These are phyloP conservation scores for Botia almorhae DNA, from an alignment of 2,797 vertebrate species.

Conservation along the genomic window DNA sequence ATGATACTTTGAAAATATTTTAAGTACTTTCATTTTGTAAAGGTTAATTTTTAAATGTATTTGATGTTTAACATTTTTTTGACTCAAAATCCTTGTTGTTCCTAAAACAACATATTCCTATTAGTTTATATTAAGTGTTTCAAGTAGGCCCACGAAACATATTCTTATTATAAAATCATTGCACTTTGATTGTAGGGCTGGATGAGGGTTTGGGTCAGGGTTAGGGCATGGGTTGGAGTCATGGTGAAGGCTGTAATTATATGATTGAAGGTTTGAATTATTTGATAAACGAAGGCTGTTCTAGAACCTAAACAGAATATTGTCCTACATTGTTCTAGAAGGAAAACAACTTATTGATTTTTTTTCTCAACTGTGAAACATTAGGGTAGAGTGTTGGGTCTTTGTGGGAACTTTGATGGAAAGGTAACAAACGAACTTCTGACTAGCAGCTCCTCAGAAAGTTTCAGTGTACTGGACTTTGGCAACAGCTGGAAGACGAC, in stretches of 20 bases:
- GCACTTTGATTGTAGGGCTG: neutral
- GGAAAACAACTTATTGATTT: neutral
- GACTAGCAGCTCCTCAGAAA: slow-evolving; percentile 65
- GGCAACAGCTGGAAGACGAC: slow-evolving; percentile 82
- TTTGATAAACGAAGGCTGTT: neutral
- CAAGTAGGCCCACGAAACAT: neutral
- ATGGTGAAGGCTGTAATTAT: neutral
- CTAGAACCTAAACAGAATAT: neutral
- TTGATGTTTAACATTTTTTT: too few species aligned
- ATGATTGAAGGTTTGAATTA: too few species aligned
- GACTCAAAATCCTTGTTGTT: neutral
- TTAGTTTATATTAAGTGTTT: neutral
- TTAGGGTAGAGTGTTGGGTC: slow-evolving; percentile 74
- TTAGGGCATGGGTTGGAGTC: neutral
- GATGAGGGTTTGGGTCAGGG: too few species aligned
- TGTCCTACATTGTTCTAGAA: neutral
- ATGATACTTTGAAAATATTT: too few species aligned
- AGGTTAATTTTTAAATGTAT: too few species aligned
- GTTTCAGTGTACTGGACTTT: slow-evolving; percentile 68
- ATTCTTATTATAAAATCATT: neutral
- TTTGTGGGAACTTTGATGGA: slow-evolving; percentile 80
- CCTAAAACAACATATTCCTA: neutral
- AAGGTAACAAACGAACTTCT: slow-evolving; percentile 75
- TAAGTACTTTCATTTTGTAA: too few species aligned
- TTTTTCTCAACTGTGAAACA: slow-evolving; percentile 20